A percentile compares a stretch with the other conserved stretches of the same genome.
These are phyloP conservation scores for Gracilinanus agilis DNA, from an alignment of 2,113 vertebrate genomes.

Conservation along the genomic window DNA sequence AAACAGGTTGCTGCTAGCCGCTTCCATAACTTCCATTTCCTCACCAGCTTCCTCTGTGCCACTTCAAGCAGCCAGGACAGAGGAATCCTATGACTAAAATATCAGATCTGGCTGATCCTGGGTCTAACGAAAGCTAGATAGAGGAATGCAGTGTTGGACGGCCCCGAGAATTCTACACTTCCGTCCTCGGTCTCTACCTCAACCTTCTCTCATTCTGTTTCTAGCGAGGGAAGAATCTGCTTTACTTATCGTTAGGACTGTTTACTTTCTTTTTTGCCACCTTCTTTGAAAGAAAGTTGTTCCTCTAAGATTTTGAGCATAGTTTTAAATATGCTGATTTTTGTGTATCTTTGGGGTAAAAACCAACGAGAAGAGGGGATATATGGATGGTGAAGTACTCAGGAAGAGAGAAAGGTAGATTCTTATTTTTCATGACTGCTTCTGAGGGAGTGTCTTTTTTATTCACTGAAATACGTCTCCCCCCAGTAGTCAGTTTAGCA, in stretches of 20 bases:
- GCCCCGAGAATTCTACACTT: not conserved
- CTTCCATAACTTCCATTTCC: not conserved
- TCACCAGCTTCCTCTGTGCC: not conserved
- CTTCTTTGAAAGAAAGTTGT: not conserved
- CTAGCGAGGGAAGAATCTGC: not conserved
- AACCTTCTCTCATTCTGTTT: slow-evolving; percentile 7
- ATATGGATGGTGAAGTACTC: not conserved
- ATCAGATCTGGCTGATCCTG: not conserved
- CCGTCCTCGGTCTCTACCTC: not conserved
- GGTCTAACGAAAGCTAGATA: not conserved
- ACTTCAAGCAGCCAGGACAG: not conserved
- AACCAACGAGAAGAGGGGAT: not conserved
- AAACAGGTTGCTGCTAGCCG: not conserved
- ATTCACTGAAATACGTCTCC: not conserved
- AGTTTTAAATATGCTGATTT: not conserved
- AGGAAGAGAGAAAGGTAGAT: not conserved
- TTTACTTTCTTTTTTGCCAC: not conserved
- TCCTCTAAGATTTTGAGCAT: not conserved
- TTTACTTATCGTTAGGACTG: not conserved
- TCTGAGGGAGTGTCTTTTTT: not conserved
- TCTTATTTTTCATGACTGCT: not conserved
- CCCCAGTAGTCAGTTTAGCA: not conserved
- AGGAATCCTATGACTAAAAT: not conserved
- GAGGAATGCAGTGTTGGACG: not conserved
- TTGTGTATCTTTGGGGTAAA: not conserved